Evolutionary conservation across 2,797 vertebrate species (phyloP).

Genomic region (Fratercula arctica): DNA sequence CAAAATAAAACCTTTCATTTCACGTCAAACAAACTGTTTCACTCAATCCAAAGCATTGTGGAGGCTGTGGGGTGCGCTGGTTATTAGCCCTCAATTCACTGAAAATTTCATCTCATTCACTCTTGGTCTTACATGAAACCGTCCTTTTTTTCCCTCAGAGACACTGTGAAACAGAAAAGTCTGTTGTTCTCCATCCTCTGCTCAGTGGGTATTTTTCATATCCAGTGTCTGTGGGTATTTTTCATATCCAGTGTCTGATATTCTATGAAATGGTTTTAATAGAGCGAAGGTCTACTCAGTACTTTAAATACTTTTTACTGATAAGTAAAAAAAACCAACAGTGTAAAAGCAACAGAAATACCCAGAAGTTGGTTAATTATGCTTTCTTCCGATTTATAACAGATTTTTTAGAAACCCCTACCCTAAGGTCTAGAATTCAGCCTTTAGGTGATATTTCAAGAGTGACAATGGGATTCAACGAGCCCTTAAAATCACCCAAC

Average conservation of each 20-base stretch:
- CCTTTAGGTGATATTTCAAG: background rate
- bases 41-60: background rate
- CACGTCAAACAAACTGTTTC: conserved; percentile 20
- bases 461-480: background rate
- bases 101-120: conserved; percentile 22
- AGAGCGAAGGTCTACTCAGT: background rate
- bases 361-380: background rate
- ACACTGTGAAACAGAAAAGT: background rate
- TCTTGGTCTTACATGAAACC: background rate
- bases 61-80: background rate
- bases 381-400: background rate
- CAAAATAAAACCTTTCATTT: conserved; percentile 50
- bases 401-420: background rate
- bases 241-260: background rate
- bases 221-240: background rate
- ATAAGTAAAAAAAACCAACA: background rate
- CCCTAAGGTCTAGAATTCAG: background rate
- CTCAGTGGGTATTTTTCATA: conserved; percentile 5
- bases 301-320: background rate
- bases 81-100: conserved; percentile 34
- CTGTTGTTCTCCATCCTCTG: background rate
- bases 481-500: background rate
- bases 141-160: background rate
- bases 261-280: background rate
- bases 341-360: background rate